Evolutionary conservation across 2,888 invertebrate genomes (phyloP), one percentile per base, ranked within the genome.

Genomic region (Drosophila trichaetosa): DNA sequence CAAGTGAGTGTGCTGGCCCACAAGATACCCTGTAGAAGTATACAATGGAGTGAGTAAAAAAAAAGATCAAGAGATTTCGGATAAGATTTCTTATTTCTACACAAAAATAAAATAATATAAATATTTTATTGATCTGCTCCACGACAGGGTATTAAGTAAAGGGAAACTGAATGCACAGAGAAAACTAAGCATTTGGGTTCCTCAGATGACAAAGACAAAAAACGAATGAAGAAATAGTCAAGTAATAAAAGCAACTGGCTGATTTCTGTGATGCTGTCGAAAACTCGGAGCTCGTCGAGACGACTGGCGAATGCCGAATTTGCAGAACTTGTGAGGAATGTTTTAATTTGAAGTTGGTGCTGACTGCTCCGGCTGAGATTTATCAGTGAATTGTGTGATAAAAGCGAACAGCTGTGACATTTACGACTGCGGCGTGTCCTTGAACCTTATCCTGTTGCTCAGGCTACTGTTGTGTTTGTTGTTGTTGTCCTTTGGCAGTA

Each of bases 271-370:
- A 33, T n/a, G 36, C 33, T 27, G 24, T 16, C 24, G 33, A 54
- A 5, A 21, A 31, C 42, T 59, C 42, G 33, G 33, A 61, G 24
- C 33, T 54, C 36, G 65, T 13, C 49, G 59, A 67, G 61, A 76
- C 53, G 68, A 67, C 11, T 21, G 42, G 1, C 42, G 42, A 56
- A 24, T 27, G 58, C 16, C 38, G 21, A 51, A 49, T 70, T 61
- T 51, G 31, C 40, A 48, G 40, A 84, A 69, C 72, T 77, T 71
- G 58, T 42, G 52, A 77, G 81, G 88, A 89, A 86, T 86, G 90
- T 87, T 89, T 87, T 89, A 89, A 86, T 89, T 86, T 89, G 57
- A 83, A 84, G 73, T 81, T 71, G 66, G 31, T 56, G 66, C 42
- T 52, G 62, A 31, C 38, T 54, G 49, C 54, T 46, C 10, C 72